Conservation (phyloP, 2,888 invertebrate species). For the Nemotelus nigrinus region DNA sequence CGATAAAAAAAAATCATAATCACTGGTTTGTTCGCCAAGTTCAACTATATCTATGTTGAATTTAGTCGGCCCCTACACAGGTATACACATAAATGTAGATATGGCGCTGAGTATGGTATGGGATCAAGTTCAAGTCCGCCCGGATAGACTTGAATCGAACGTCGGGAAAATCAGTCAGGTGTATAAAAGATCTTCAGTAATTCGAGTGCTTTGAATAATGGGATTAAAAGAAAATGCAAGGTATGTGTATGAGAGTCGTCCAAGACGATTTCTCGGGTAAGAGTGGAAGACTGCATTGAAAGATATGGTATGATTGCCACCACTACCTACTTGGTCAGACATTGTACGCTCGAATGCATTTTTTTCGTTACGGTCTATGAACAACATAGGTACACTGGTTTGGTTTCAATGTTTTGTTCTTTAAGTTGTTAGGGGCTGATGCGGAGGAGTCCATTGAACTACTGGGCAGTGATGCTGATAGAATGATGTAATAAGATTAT, state of each 20-base stretch:
- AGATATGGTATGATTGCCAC: background rate
- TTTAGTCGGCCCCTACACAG: too few relatives aligned
- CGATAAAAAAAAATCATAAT: background rate
- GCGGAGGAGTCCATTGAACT: conserved; percentile 21
- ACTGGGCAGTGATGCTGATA: background rate
- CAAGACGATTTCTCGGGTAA: background rate
- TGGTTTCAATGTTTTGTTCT: conserved; percentile 20
- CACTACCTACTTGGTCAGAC: background rate
- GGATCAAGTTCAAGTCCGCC: conserved; percentile 36
- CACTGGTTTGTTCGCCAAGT: background rate
- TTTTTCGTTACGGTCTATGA: conserved; percentile 23
- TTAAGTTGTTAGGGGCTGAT: background rate
- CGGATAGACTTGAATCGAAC: background rate
- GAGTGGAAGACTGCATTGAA: background rate
- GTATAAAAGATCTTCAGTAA: conserved; percentile 23
- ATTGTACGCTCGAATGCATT: conserved; percentile 26
- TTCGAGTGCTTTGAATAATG: conserved; percentile 31
- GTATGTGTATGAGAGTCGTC: background rate
- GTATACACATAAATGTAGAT: too few relatives aligned
- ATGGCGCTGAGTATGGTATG: background rate
- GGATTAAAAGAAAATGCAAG: conserved; percentile 4
- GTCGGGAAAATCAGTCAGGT: conserved; percentile 29
- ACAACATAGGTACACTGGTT: background rate
- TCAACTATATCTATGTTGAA: too few relatives aligned
- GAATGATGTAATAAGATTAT: background rate